Evolutionary conservation across 2,888 invertebrate genomes (phyloP), one percentile per base, ranked within the genome.

Genomic region (Tenthredo amoena): DNA sequence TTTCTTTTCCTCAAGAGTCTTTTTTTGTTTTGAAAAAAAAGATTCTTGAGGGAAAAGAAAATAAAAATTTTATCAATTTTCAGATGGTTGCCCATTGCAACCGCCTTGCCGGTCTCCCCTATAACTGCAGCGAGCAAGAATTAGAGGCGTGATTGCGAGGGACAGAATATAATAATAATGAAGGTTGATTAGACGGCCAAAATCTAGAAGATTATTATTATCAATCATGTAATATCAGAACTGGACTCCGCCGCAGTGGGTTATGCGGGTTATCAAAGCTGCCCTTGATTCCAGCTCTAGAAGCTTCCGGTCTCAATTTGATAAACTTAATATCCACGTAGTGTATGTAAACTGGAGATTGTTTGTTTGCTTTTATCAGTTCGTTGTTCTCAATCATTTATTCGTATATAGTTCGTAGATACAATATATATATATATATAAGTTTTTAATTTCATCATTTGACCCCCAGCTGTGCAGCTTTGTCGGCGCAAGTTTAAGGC

Each of bases 251-350:
- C 15, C 15, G 26, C n/a, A 12, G 31, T 77, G 21, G 21, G 18
- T 43, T 40, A 81, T 81, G 37, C 81, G 62, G 81, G 62, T 62
- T 81, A 81, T 81, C 81, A 62, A 62, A 77, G 2, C 5, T 31
- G 58, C 18, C 62, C 81, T 81, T 81, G 37, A 62, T 58, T 81
- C 40, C 31, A n/a, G 7, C 18, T 15, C 15, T 47, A 47, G 15
- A 47, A 26, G 15, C 77, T 77, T 77, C 77, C 77, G 77, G 47
- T 77, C 55, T 55, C 55, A 50, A 77, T 77, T 77, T 34, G 77
- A 77, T 55, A 77, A 77, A 50, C 50, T 34, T 55, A 15, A 26
- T 12, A 34, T 37, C 7, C 34, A n/a, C 37, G 6, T 68, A 18
- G 34, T 40, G n/a, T 34, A 18, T 71, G 18, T 62, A 34, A 34